These are phyloP conservation scores for Athalia rosae DNA, from an alignment of 2,888 invertebrate species.

Conservation along the genomic window DNA sequence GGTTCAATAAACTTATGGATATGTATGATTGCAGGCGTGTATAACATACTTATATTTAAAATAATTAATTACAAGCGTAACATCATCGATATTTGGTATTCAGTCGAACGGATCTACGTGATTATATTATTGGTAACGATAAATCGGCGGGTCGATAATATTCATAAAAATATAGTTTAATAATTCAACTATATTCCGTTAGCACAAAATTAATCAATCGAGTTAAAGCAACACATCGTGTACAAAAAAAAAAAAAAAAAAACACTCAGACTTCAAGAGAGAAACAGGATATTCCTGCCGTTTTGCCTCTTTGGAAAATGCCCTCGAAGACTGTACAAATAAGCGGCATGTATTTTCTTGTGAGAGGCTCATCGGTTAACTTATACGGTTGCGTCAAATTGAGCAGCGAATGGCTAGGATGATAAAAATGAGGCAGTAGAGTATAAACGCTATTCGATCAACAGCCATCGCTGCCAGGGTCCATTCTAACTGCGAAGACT, in stretches of 20 bases:
- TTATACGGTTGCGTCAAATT: slow-evolving; percentile 58
- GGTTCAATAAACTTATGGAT: no score
- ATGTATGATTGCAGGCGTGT: no score
- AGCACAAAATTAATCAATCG: no score
- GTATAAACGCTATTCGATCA: slow-evolving; percentile 78
- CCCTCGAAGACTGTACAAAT: no score
- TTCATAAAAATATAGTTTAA: slow-evolving; percentile 7
- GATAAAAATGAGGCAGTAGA: slow-evolving; percentile 76
- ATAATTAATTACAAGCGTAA: no score
- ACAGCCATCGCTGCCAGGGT: slow-evolving; percentile 79
- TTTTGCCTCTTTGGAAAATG: no score
- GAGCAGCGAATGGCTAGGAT: slow-evolving; percentile 75
- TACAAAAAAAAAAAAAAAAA: not conserved
- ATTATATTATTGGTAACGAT: slow-evolving; percentile 3
- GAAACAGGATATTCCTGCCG: not conserved
- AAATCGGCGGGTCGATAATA: not conserved
- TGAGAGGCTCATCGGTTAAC: not conserved
- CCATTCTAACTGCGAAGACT: slow-evolving; percentile 78
- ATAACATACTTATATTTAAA: no score
- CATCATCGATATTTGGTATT: no score
- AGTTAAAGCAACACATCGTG: no score
- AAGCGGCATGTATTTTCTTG: no score
- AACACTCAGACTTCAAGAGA: not conserved
- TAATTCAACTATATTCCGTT: not conserved
- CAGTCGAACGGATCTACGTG: no score